Conservation (phyloP, 2,113 vertebrate species). For the Pteronura brasiliensis region DNA sequence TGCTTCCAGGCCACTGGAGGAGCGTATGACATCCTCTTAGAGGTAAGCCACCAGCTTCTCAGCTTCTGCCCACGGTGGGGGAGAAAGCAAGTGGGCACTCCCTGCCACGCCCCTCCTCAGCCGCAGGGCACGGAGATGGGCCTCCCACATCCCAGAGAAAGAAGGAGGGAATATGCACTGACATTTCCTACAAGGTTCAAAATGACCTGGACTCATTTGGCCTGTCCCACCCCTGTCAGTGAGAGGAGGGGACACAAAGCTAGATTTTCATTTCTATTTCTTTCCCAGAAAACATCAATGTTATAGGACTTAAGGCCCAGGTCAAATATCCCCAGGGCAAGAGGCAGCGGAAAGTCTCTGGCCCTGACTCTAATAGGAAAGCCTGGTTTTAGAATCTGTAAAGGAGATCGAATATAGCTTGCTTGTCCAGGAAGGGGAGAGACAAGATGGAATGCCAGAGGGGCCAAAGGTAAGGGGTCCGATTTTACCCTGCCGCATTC, state of each 20-base stretch:
- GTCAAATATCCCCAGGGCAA: neutral
- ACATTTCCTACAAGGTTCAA: neutral
- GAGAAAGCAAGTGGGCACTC: neutral
- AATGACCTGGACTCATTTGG: neutral
- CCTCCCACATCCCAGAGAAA: neutral
- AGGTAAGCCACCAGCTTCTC: neutral
- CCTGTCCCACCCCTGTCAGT: neutral
- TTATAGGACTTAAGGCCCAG: neutral
- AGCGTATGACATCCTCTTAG: neutral
- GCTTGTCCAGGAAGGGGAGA: neutral
- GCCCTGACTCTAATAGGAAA: neutral
- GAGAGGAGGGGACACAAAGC: neutral
- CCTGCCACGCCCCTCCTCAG: neutral
- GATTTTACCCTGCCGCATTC: neutral
- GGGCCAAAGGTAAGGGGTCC: neutral
- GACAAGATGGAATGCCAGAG: neutral
- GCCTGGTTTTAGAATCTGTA: conserved; percentile 39
- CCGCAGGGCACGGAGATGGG: accelerated
- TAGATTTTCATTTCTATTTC: neutral
- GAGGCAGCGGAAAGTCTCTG: neutral
- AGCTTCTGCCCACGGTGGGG: neutral
- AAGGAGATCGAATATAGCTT: neutral
- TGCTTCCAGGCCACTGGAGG: neutral
- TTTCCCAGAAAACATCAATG: neutral
- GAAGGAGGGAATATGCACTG: neutral